phyloP scores from a whole-genome alignment of 2,888 invertebrate genomes.

The Stenchaetothrips biformis region DNA sequence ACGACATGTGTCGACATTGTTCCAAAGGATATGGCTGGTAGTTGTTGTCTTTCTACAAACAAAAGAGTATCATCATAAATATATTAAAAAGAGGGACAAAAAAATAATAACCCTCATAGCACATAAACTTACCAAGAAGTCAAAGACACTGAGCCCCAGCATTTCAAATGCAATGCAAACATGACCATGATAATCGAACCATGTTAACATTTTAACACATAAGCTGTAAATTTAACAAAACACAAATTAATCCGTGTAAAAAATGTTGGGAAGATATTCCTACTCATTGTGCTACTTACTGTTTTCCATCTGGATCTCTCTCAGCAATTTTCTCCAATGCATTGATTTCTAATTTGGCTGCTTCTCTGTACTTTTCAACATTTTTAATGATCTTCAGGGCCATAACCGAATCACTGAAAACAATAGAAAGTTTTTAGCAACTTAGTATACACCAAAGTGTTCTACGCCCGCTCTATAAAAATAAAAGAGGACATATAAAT shows the following conservation, averaged over 20 bases:
- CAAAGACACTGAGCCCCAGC: slow-evolving; percentile 95
- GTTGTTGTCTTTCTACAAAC: slow-evolving; percentile 91
- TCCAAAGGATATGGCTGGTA: slow-evolving; percentile 97
- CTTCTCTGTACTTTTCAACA: slow-evolving; percentile 98
- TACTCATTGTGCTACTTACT: slow-evolving; percentile 62
- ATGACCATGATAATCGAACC: slow-evolving; percentile 97
- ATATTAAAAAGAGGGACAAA: background rate
- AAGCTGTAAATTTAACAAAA: slow-evolving; percentile 60
- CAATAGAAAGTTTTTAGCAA: slow-evolving; percentile 38
- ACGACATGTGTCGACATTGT: slow-evolving; percentile 95
- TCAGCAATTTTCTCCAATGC: slow-evolving; percentile 93
- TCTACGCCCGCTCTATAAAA: too few relatives aligned
- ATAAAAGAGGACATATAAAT: background rate
- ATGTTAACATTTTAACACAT: slow-evolving; percentile 94
- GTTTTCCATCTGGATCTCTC: slow-evolving; percentile 89
- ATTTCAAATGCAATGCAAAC: slow-evolving; percentile 98
- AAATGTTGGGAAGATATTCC: background rate
- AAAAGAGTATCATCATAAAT: slow-evolving; percentile 19
- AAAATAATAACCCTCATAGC: background rate
- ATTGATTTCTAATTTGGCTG: slow-evolving; percentile 98
- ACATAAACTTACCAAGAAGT: slow-evolving; percentile 40
- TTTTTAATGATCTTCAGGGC: slow-evolving; percentile 99
- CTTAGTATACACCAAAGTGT: background rate
- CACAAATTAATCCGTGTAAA: slow-evolving; percentile 28
- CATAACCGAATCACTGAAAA: slow-evolving; percentile 79